A percentile compares a stretch with the other conserved stretches of the same genome.
These are phyloP conservation scores for Amphiprion clarkii DNA, from an alignment of 2,797 vertebrate genomes.

Conservation along the genomic window DNA sequence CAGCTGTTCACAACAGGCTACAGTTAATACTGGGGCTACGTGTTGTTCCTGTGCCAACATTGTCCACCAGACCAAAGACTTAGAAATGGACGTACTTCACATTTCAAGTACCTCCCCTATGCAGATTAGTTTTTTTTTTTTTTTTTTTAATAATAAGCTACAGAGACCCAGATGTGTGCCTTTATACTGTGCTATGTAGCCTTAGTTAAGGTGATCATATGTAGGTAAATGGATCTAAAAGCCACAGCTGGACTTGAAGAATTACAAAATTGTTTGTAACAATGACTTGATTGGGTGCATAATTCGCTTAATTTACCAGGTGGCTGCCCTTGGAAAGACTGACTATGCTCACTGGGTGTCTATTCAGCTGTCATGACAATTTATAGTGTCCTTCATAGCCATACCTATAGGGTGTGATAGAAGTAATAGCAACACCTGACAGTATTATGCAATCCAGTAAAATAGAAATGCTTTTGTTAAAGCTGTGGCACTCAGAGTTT, in stretches of 20 bases:
- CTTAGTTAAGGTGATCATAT: slow-evolving; percentile 24
- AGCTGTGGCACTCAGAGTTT: slow-evolving; percentile 18
- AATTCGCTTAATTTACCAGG: slow-evolving; percentile 20
- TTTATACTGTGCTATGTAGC: slow-evolving; percentile 17
- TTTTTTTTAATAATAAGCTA: slow-evolving; percentile 27
- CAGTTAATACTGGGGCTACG: slow-evolving; percentile 23
- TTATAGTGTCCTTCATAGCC: slow-evolving; percentile 4
- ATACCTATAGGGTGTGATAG: not conserved
- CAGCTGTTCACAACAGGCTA: slow-evolving; percentile 34
- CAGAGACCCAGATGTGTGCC: slow-evolving; percentile 25
- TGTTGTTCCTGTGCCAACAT: slow-evolving; percentile 48
- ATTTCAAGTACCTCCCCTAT: slow-evolving; percentile 53
- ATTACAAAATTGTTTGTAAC: slow-evolving; percentile 21
- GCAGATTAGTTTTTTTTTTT: slow-evolving; percentile 1
- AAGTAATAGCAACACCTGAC: slow-evolving; percentile 10
- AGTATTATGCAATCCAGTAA: slow-evolving; percentile 4
- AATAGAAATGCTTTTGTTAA: slow-evolving; percentile 14
- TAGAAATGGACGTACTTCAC: slow-evolving; percentile 25
- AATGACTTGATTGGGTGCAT: slow-evolving; percentile 30
- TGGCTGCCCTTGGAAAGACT: slow-evolving; percentile 21
- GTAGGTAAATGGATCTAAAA: slow-evolving; percentile 5
- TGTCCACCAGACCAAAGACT: slow-evolving; percentile 67
- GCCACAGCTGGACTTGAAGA: slow-evolving; percentile 31
- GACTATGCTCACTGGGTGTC: slow-evolving; percentile 11
- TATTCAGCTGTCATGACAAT: slow-evolving; percentile 2